Base-by-base conservation (phyloP, 2,797 vertebrate genomes). In the Arnoldichthys spilopterus region DNA sequence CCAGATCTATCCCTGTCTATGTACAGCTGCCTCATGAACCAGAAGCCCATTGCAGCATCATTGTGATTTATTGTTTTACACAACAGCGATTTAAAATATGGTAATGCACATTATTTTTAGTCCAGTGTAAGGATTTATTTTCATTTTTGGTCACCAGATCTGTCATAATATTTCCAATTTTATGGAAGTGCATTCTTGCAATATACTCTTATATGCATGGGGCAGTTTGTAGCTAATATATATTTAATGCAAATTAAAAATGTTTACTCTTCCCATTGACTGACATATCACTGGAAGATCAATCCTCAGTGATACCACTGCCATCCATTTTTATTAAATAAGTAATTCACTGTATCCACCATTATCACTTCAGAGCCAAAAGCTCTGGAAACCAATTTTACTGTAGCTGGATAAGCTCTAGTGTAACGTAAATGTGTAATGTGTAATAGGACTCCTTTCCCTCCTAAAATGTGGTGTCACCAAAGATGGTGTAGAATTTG, bases 61-160 rank as follows among this genome's bases (percentile, higher is more conserved):
- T 37, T 71, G 68, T 71, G 69, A 71, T 71, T 56, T 71, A 71
- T 71, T 56, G 51, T 8, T 2, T 24, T 22, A 26, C 32, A 34
- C 22, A 40, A 37, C 47, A 51, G 51, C 18, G 22, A n/a, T 54
- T 37, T 71, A 15, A 54, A 22, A 53, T 37, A 70, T 51, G 16
- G 47, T 53, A 32, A 66, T 37, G 24, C 13, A 20, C 20, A 49
- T 18, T 34, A 70, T 70, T 32, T n/a, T 43, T 26, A 49, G 43
- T n/a, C 49, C 54, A n/a, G 9, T 22, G 30, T 18, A 51, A 54
- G 8, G 20, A 54, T 22, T 34, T 6, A n/a, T 32, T 70, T 51
- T 20, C 16, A 70, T 54, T 71, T 40, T 8, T 12, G 16, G 32
- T 47, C 24, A 47, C 6, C 16, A 70, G 4, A 53, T 70, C 0